Evolutionary conservation across 30 jellyfish, hydroid and myxozoan species (phyloP), one percentile per base, ranked within the genome.

Genomic region (Euphysa ruthae): DNA sequence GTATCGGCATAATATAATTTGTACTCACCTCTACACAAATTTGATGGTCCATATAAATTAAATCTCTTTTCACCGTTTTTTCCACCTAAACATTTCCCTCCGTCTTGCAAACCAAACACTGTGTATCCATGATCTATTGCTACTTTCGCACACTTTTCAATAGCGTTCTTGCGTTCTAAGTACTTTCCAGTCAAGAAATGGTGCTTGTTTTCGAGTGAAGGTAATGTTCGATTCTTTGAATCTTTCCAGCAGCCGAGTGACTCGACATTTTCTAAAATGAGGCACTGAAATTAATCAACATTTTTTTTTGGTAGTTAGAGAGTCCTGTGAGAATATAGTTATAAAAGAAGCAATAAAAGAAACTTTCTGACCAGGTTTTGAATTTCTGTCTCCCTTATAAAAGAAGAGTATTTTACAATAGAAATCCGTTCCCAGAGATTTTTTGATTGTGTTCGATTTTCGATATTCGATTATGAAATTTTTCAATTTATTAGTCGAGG

Each of bases 181-280:
- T 82, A 88, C 55, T 61, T 50, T 1, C 68, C 93, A 34, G 70
- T 28, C 15, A 81, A 74, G 43, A 66, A 52, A 34, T 57, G 94
- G 55, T 88, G 93, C 14, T 54, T 63, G 43, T 93, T 85, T 70
- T 88, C 98, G 55, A 88, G 49, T 35, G 83, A 4, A n/a, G 83
- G 81, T 16, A 88, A 82, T 10, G 95, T 86, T 13, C 98, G 78
- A 3, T 77, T 58, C 43, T 58, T 46, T 3, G 83, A 74, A 56
- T 88, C 98, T 62, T 93, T 74, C 98, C 98, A 88, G 55, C 98
- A 88, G 3, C 98, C 98, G n/a, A 88, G 75, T 7, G 83, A 32
- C 44, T 75, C 86, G 71, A 85, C 76, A 22, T 84, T 82, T 16
- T 65, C 93, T 54, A 68, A 10, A 38, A 61, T 24, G 14, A 18